Base-by-base conservation (phyloP, 2,888 invertebrate species). In the Bedellia somnulentella region DNA sequence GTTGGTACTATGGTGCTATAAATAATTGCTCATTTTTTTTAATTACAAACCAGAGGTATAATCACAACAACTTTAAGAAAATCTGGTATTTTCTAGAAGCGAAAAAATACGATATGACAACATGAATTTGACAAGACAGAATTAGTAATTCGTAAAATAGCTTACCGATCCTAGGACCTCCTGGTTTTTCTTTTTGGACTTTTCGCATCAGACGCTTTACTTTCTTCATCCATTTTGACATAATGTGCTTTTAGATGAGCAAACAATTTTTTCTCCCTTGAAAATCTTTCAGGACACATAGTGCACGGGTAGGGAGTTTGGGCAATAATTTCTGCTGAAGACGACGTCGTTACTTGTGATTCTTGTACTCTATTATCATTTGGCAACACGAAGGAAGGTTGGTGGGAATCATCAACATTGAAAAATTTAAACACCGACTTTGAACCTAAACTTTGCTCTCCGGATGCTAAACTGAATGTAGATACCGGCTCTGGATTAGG, bases 381-480 rank as follows among this genome's bases (percentile, higher is more conserved):
- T 1, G 77, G 73, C 12, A 75, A 39, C 16, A 71, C 70, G 37
- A 73, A 75, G 1, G 66, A 63, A 0, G 75, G 68, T 34, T 68
- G 63, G 4, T 66, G 35, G 22, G 67, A 42, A 2, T 76, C 70
- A 44, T 77, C 75, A 3, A 77, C 60, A 42, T 73, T 76, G 3
- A 77, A 60, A 30, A 75, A 75, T 11, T 70, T 67, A 35, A 77
- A 76, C 36, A 64, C 60, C n/a, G n/a, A n/a, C n/a, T n/a, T n/a
- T n/a, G n/a, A n/a, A 2, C 52, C 58, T 0, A 54, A 12, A 35
- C 66, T 58, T 42, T 61, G 58, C 0, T 54, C 41, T 14, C 45
- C 59, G 1, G 48, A 35, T 2, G 49, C 33, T 15, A 61, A 57
- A 44, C 62, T 61, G 37, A 57, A 34, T 2, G 57, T 53, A 2